Evolutionary conservation across 2,797 vertebrate species (phyloP), one percentile per base, ranked within the genome.

Genomic region (Muraenolepis orangiensis): DNA sequence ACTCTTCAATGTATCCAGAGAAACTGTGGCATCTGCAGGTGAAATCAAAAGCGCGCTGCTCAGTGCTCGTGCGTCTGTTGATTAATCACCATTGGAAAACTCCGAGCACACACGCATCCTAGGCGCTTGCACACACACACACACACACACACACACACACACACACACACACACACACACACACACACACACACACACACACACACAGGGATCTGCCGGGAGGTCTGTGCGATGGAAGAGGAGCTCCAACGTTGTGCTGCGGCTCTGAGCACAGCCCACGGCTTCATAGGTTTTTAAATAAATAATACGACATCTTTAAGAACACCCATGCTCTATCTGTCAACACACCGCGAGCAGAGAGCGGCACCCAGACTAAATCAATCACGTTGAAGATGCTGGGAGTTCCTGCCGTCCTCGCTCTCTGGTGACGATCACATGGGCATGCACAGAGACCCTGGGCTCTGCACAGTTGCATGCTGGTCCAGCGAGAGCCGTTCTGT

Each of bases 251-350:
- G 75, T 51, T 42, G 72, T 18, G 2, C 8, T 18, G 51, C 20
- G 51, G 30, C 81, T 82, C 81, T 2, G 77, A 75, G 85, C 82
- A 85, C 85, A 74, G 77, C 73, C 85, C 88, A 87, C 82, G 83
- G 87, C 89, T 91, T 88, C 85, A 84, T 64, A 13, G 84, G 82
- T 91, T 93, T 93, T 93, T 91, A 91, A 94, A 94, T 94, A 94
- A 94, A 94, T 93, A 93, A 93, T 93, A 92, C 82, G 83, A 87
- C 71, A 87, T 91, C 91, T 92, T 93, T 84, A 85, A 89, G 86
- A 93, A 93, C 91, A 92, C 86, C 89, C 86, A 90, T 84, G 91
- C 89, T 91, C 86, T 88, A 91, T 90, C 89, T 92, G 36, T 76
- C 82, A 86, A 77, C 51, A 57, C 20, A 57, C 18, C 6, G 18